Evolutionary conservation across 2,888 invertebrate species (phyloP), one percentile per base, ranked within the genome.

Genomic region (Thereva nobilitata): DNA sequence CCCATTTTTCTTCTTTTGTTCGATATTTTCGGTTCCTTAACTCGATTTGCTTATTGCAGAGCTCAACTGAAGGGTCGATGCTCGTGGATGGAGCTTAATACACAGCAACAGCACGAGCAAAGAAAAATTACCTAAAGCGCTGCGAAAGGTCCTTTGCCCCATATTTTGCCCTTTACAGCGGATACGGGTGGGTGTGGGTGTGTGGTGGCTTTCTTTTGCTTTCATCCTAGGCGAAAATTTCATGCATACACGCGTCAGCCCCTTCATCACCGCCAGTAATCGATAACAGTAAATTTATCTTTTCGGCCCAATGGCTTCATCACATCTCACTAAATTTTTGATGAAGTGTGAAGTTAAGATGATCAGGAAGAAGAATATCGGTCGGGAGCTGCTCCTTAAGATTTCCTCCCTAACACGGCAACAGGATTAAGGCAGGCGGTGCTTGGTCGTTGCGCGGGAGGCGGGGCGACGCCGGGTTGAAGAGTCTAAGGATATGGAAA

Each of bases 311-410:
- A 64, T 67, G 64, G 64, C 57, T 67, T 67, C 56, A 64, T 64
- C 67, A 67, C 67, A 67, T 64, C 64, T 67, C 67, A 50, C 57
- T 57, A 57, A 67, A 67, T 67, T 67, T 64, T 67, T 64, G 67
- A 67, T 67, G 64, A 64, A 67, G 67, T 66, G 44, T 57, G 49
- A 57, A 52, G 57, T 52, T 9, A 57, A 66, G 50, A 57, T 57
- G 66, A 66, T 66, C 56, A 41, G 63, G 23, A 50, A 6, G 12
- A 5, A 23, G 50, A 35, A 34, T 50, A 23, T 10, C 6, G 50
- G 34, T 59, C 47, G 12, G 38, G 45, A 37, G 35, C 47, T 47
- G 12, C 57, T 47, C 38, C 37, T 23, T 23, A 23, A 23, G 23
- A 23, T 23, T 23, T 23, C 23, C 23, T 23, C 23, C 2, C 23